Evolutionary conservation across 2,888 invertebrate species (phyloP), one percentile per base, ranked within the genome.

Genomic region (Lasioglossum leucozonium): DNA sequence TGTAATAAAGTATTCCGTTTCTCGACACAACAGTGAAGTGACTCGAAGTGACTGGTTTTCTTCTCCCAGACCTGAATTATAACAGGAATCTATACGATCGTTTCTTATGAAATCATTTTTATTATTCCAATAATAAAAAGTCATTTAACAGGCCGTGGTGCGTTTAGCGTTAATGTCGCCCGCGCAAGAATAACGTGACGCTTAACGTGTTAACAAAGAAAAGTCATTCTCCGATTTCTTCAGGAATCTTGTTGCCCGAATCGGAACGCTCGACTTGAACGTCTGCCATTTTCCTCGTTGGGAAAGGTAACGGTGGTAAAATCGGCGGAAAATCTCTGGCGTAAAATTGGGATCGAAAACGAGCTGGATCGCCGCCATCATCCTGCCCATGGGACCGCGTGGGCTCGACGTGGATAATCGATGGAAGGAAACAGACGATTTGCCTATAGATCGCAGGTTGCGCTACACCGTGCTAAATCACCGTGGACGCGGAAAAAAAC

Each of bases 401-500:
- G 65, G 67, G 13, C 62, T 75, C 62, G 47, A 72, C 76, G 37
- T 26, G 26, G 3, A 22, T 55, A 34, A 74, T 79, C 65, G 65
- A 67, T 40, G 67, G 30, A 55, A 76, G 44, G 47, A 77, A 77
- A 18, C 26, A 72, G 58, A 44, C 62, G 8, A 77, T 77, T 69
- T 26, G 51, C 65, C 44, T 40, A n/a, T n/a, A 51, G 67, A 77
- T 26, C 67, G 34, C 42, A 8, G 26, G 76, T 62, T 30, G 62
- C 62, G 16, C 55, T n/a, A 55, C 55, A 11, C 55, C 44, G 62
- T 4, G 26, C 44, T 72, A 81, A 81, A 81, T 77, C 72, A 77
- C 30, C 40, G 2, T 13, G 37, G 37, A 30, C 18, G 8, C 18
- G 16, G 18, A 37, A 34, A 37, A 34, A 67, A 34, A 34, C 34